These are phyloP conservation scores for Clusia tigrina DNA, from an alignment of 2,888 invertebrate species.

Conservation along the genomic window DNA sequence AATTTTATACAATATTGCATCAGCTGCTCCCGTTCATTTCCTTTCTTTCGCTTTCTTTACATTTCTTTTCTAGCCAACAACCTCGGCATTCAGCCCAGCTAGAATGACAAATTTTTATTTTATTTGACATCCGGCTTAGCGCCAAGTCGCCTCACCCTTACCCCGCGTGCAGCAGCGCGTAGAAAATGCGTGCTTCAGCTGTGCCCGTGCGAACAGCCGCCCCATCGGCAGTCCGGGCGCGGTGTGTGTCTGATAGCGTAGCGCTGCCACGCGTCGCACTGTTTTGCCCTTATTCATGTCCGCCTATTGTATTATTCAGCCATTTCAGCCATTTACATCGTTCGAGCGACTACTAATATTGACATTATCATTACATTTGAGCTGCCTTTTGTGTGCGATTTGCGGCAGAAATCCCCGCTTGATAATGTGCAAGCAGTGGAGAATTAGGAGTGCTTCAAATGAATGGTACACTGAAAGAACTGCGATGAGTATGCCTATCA, in stretches of 20 bases:
- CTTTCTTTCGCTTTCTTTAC: too few relatives aligned
- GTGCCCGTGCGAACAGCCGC: too few relatives aligned
- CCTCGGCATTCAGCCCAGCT: constrained; percentile 26
- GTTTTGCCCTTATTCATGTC: constrained; percentile 16
- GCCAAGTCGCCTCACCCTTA: constrained; percentile 30
- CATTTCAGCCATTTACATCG: constrained; percentile 57
- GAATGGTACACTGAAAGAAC: background rate
- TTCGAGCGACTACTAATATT: constrained; percentile 59
- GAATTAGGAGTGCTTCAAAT: too few relatives aligned
- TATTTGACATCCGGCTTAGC: constrained; percentile 52
- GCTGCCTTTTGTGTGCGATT: constrained; percentile 32
- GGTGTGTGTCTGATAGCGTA: background rate
- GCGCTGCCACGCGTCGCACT: background rate
- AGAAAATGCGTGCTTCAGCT: background rate
- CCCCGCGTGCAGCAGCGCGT: background rate
- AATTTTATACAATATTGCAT: too few relatives aligned
- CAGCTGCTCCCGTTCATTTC: too few relatives aligned
- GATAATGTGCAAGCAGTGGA: constrained; percentile 15
- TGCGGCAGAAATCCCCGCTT: constrained; percentile 39
- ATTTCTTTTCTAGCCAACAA: background rate
- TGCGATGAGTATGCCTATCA: too few relatives aligned
- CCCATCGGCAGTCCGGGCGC: background rate
- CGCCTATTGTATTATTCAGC: constrained; percentile 52
- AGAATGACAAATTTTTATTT: constrained; percentile 58
- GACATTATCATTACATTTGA: constrained; percentile 52